These are phyloP conservation scores for Leguminivora glycinivorella DNA, from an alignment of 1,140 invertebrate genomes.

Conservation along the genomic window DNA sequence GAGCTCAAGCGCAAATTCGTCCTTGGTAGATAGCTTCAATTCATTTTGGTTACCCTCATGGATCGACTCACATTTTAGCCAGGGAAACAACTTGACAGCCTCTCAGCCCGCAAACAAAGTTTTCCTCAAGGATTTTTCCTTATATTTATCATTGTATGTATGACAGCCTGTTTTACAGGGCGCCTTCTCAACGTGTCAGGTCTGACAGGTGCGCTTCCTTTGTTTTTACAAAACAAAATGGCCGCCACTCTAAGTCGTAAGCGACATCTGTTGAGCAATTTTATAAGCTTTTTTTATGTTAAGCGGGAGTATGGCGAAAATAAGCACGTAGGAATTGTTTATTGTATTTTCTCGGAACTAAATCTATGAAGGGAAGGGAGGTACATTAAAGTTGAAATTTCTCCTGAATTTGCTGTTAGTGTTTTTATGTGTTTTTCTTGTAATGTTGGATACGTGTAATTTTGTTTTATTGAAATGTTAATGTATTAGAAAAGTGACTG, in stretches of 20 bases:
- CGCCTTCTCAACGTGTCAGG: background rate
- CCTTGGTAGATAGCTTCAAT: background rate
- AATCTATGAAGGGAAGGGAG: background rate
- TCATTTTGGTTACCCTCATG: background rate
- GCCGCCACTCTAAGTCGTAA: background rate
- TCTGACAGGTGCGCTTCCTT: constrained; percentile 1
- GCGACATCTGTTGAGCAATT: background rate
- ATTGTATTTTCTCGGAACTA: constrained; percentile 11
- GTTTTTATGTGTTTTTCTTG: too few relatives aligned
- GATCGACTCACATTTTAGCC: background rate
- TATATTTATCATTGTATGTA: constrained; percentile 17
- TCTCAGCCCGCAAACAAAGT: constrained; percentile 5
- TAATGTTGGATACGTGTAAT: too few relatives aligned
- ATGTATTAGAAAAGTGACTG: too few relatives aligned
- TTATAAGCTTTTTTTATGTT: background rate
- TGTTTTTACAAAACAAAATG: constrained; percentile 8
- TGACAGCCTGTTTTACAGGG: constrained; percentile 4
- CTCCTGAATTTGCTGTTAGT: background rate
- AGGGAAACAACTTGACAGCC: background rate
- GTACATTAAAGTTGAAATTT: background rate
- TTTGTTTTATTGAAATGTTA: too few relatives aligned
- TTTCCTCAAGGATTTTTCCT: constrained; percentile 10
- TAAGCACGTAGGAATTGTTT: constrained; percentile 4
- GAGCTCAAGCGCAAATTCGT: too few relatives aligned
- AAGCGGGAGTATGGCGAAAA: background rate